Percentiles rank a stretch among this genome's conserved stretches.
phyloP scores from a whole-genome alignment of 2,888 invertebrate genomes.

The Trachelus troglodyta region DNA sequence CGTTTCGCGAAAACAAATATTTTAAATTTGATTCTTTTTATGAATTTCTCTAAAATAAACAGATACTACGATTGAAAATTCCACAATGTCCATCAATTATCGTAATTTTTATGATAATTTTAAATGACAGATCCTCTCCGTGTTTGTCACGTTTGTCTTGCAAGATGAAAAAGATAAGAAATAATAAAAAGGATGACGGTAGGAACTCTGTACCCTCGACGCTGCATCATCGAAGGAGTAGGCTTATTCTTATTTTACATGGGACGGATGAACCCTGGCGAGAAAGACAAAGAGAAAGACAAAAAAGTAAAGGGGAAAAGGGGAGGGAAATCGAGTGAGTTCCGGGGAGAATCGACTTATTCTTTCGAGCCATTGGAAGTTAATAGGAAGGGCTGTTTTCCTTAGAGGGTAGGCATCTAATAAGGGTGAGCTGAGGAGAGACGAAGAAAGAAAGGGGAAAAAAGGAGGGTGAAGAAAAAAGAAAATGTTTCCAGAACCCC shows the following conservation, averaged over 20 bases:
- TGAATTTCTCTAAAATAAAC: no score
- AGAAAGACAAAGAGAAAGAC: slow-evolving; percentile 13
- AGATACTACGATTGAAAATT: no score
- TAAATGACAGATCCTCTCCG: no score
- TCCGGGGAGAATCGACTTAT: slow-evolving; percentile 25
- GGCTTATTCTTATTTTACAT: not conserved
- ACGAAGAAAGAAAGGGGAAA: slow-evolving; percentile 31
- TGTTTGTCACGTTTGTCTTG: not conserved
- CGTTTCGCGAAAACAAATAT: no score
- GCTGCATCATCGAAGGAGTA: slow-evolving; percentile 1
- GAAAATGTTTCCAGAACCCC: slow-evolving; percentile 46
- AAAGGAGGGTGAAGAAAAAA: slow-evolving; percentile 32
- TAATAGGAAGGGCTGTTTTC: slow-evolving; percentile 33
- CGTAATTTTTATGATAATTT: no score
- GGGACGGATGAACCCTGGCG: slow-evolving; percentile 7
- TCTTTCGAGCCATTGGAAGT: slow-evolving; percentile 48
- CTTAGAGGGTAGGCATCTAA: no score
- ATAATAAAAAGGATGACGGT: slow-evolving; percentile 10
- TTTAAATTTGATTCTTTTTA: no score
- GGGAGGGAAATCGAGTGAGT: slow-evolving; percentile 24
- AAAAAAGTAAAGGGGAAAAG: slow-evolving; percentile 10
- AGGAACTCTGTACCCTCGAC: not conserved
- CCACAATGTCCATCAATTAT: no score
- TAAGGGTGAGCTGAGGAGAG: slow-evolving; percentile 11
- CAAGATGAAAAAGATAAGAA: slow-evolving; percentile 9